These are phyloP conservation scores for Drosophila persimilis DNA, from an alignment of 1,140 invertebrate genomes.

Conservation along the genomic window DNA sequence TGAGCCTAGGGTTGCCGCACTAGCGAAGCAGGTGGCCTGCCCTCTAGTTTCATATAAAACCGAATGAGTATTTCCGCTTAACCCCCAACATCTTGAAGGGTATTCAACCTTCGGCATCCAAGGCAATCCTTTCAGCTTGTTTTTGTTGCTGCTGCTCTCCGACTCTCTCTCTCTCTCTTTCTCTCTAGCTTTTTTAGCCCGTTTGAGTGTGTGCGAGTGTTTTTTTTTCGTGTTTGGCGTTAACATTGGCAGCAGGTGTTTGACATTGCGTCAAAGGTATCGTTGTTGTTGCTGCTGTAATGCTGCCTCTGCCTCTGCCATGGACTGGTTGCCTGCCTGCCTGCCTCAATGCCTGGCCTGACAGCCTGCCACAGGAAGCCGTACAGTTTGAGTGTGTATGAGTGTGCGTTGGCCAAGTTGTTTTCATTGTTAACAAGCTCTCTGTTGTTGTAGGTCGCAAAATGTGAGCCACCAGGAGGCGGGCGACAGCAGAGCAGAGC, in stretches of 20 bases:
- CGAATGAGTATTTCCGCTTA: no score
- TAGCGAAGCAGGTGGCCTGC: no score
- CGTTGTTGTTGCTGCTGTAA: conserved; percentile 47
- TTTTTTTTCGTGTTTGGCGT: conserved; percentile 78
- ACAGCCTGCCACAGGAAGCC: conserved; percentile 80
- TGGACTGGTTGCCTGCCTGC: conserved; percentile 51
- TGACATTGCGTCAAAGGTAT: conserved; percentile 81
- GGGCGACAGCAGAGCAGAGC: neutral
- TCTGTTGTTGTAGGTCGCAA: conserved; percentile 74
- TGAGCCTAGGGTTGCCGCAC: no score
- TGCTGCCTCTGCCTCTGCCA: conserved; percentile 30
- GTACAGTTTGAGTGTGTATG: conserved; percentile 54
- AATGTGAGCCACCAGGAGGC: conserved; percentile 25
- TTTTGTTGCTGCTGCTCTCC: conserved; percentile 56
- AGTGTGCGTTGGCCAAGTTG: conserved; percentile 60
- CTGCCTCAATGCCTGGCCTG: conserved; percentile 60
- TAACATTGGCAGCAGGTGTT: conserved; percentile 81
- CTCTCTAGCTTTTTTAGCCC: conserved; percentile 51
- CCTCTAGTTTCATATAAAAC: no score
- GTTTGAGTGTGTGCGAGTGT: conserved; percentile 42
- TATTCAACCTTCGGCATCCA: no score
- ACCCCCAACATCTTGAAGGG: no score
- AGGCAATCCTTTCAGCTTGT: neutral
- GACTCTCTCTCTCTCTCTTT: no score
- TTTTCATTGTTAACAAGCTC: conserved; percentile 79